Evolutionary conservation across 2,888 invertebrate genomes (phyloP), one percentile per base, ranked within the genome.

Genomic region (Melieria picta): DNA sequence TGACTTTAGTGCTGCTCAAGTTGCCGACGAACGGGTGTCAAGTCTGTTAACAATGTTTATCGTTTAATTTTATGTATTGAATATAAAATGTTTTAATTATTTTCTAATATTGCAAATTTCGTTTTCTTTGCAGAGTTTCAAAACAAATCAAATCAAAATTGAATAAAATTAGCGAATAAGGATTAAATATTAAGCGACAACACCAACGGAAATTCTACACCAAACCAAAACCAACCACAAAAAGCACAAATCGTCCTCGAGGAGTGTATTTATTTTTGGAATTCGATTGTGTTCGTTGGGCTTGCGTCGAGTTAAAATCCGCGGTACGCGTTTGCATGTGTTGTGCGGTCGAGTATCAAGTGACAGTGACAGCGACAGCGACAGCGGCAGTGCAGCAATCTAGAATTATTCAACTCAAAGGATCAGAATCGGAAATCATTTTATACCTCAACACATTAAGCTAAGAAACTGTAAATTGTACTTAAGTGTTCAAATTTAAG

Each of bases 401-500:
- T 71, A 69, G 76, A 76, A 73, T 77, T 63, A 57, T 68, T 75
- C 60, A 58, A 74, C 63, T 67, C 76, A 76, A 80, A 83, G 83
- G 80, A 83, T 81, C 80, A 83, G 78, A 80, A 79, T 79, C 80
- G 81, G 80, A 83, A 84, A 84, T 85, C 80, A 85, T 84, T 84
- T 85, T 83, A 85, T 85, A 85, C 86, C 85, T 85, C 85, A 85
- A 80, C 78, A 74, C 73, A 46, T 55, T 60, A 67, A 60, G 52
- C 69, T 69, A 69, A 69, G 56, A 42, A 63, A 56, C 76, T 83
- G 83, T 84, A 85, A 81, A 84, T 83, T 83, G 86, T 86, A 86
- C 85, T 85, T 85, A 86, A 85, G 86, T 84, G 85, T 84, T 85
- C 81, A 83, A 83, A 82, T 82, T 78, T 80, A 82, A 83, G 80